phyloP scores from a whole-genome alignment of 2,888 invertebrate genomes.

The Lithophane ornitopus region DNA sequence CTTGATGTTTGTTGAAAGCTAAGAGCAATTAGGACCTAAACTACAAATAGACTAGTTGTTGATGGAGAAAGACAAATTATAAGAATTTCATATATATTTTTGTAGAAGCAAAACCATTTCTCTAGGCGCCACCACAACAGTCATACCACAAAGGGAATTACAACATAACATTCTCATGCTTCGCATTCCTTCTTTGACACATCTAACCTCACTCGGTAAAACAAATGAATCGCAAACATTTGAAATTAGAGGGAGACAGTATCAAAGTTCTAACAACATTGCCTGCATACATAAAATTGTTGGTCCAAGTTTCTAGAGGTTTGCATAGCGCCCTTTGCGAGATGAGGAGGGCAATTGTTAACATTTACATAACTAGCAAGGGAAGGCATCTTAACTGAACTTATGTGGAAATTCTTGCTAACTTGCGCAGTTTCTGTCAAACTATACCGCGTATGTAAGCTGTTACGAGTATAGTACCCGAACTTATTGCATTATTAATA shows the following conservation, averaged over 20 bases:
- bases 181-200: slow-evolving; percentile 53
- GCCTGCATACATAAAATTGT: slow-evolving; percentile 61
- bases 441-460: background rate
- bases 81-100: background rate
- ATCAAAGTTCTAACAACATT: slow-evolving; percentile 58
- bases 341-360: slow-evolving; percentile 48
- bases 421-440: background rate
- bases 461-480: background rate
- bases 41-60: background rate
- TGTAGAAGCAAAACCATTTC: background rate
- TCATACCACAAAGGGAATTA: slow-evolving; percentile 16
- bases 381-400: slow-evolving; percentile 50
- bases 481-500: background rate
- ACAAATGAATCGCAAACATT: slow-evolving; percentile 58
- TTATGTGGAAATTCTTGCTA: slow-evolving; percentile 33
- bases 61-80: background rate
- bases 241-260: slow-evolving; percentile 46
- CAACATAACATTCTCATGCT: slow-evolving; percentile 31
- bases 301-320: slow-evolving; percentile 56
- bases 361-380: slow-evolving; percentile 58
- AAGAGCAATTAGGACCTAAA: background rate
- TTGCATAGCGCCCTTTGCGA: slow-evolving; percentile 56
- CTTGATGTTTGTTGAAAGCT: background rate
- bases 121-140: slow-evolving; percentile 1
- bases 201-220: slow-evolving; percentile 48